phyloP scores from a whole-genome alignment of 2,797 vertebrate genomes.

The Ptychobarbus kaznakovi region DNA sequence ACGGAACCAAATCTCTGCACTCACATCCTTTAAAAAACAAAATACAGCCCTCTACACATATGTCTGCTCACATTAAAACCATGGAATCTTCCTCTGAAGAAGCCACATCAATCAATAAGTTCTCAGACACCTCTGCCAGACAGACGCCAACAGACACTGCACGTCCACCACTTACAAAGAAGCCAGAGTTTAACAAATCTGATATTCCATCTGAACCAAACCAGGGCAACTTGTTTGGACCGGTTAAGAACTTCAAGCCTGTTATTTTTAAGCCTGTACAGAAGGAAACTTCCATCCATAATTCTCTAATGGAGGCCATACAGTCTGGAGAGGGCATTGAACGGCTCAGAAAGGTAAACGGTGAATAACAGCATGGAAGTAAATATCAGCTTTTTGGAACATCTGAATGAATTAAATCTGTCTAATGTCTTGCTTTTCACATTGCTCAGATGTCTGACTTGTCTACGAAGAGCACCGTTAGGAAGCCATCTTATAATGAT shows the following conservation, averaged over 20 bases:
- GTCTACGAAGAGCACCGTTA: conserved; percentile 62
- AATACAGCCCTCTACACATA: conserved; percentile 51
- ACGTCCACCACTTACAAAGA: conserved; percentile 65
- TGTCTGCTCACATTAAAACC: conserved; percentile 30
- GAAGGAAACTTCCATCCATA: conserved; percentile 88
- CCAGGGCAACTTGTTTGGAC: conserved; percentile 84
- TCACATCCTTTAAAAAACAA: conserved; percentile 57
- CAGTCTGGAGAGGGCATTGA: conserved; percentile 85
- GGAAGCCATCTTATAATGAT: conserved; percentile 71
- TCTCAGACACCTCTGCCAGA: conserved; percentile 16
- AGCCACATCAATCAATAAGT: conserved; percentile 20
- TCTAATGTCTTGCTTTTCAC: not conserved
- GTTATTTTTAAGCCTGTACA: conserved; percentile 83
- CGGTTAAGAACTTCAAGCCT: conserved; percentile 90
- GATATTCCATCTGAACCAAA: conserved; percentile 61
- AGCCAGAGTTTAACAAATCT: conserved; percentile 54
- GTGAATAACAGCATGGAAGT: not conserved
- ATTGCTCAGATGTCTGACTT: conserved; percentile 76
- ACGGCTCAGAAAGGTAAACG: conserved; percentile 88
- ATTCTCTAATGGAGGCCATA: conserved; percentile 93
- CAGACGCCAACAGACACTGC: conserved; percentile 55
- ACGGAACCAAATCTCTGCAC: conserved; percentile 57
- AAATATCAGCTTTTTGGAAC: not conserved
- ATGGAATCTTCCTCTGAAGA: conserved; percentile 17
- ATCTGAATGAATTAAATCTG: not conserved